Conservation (phyloP, 2,113 vertebrate species). For the Zosterops japonicus region DNA sequence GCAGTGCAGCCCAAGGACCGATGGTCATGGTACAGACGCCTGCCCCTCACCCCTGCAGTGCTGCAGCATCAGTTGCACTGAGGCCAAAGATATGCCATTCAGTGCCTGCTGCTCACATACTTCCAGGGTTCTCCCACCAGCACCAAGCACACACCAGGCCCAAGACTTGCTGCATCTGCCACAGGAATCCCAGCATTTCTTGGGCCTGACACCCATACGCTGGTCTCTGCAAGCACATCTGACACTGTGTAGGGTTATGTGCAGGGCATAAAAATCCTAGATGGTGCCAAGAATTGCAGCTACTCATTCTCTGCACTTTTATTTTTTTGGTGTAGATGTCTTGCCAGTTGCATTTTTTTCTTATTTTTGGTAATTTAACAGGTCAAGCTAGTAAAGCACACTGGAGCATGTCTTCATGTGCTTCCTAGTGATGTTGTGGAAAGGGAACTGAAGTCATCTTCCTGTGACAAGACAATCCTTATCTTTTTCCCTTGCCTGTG, state of each 20-base stretch:
- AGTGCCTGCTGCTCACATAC: background rate
- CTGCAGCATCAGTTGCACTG: accelerated
- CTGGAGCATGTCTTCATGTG: accelerated
- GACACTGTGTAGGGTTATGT: background rate
- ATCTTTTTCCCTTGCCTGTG: background rate
- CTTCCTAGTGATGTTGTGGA: background rate
- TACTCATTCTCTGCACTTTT: background rate
- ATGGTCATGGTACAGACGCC: accelerated
- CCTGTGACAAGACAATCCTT: background rate
- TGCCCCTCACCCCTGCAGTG: background rate
- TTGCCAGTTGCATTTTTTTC: background rate
- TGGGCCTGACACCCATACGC: accelerated
- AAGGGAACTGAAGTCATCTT: background rate
- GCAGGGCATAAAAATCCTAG: background rate
- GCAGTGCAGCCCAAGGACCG: accelerated
- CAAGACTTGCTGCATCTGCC: background rate
- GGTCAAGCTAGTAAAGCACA: background rate
- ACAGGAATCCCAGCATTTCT: background rate
- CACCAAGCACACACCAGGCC: background rate
- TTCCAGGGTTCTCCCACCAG: background rate
- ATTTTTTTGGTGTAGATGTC: background rate
- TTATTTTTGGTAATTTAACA: background rate
- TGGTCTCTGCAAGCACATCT: background rate
- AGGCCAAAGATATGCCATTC: background rate
- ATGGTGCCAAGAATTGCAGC: background rate